Evolutionary conservation across 2,888 invertebrate genomes (phyloP), one percentile per base, ranked within the genome.

Genomic region (Drosophila emarginata): DNA sequence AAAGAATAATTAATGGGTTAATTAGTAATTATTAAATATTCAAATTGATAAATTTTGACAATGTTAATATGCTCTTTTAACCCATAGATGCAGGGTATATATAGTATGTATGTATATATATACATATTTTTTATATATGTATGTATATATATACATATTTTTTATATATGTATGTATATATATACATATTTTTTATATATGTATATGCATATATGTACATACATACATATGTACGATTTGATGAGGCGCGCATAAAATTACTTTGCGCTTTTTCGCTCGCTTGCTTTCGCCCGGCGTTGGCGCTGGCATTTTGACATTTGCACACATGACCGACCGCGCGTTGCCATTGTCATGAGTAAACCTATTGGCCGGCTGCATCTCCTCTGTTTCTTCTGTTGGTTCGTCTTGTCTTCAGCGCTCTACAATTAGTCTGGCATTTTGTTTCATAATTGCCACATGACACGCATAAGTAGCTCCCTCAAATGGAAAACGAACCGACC

Each of bases 361-460:
- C 39, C 58, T 58, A 58, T 58, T 58, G 73, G 61, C 77, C 77
- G 68, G 78, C 32, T 7, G 36, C 59, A 7, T 26, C 53, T 51
- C 50, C 58, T 9, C 53, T 56, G 12, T 59, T 51, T 45, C 12
- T 45, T 11, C 26, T 21, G 26, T 54, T 51, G n/a, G n/a, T n/a
- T n/a, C n/a, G 36, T 45, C 32, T 11, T 11, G 53, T 21, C 32
- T 61, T 53, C 45, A 32, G 40, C 32, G 64, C 15, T 37, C 26
- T n/a, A 80, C 78, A 78, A 78, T 78, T 78, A 78, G 78, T 60
- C 80, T 80, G 67, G 64, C 77, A 74, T 79, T 78, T 78, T 77
- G 72, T 77, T 79, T 69, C 67, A 77, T 70, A 78, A 78, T 78
- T 78, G 80, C 78, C 80, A 69, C 77, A 78, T 78, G 80, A 78